A percentile compares a stretch with the other conserved stretches of the same genome.
Evolutionary conservation across 1,140 invertebrate species (phyloP).

Genomic region (Drosophila punjabiensis): DNA sequence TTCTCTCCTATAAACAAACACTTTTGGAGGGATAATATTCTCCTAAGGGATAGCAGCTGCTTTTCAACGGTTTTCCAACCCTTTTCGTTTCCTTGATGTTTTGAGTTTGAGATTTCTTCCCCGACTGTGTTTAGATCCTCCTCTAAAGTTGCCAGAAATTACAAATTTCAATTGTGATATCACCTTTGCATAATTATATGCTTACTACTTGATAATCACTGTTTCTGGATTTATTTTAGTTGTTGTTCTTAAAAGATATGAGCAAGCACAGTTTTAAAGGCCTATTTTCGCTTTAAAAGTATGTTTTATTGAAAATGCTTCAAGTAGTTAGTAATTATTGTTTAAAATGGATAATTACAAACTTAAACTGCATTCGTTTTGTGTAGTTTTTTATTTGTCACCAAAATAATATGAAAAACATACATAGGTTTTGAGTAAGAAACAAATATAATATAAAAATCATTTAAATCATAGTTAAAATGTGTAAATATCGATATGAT

Average conservation of each 20-base stretch:
- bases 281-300: not conserved
- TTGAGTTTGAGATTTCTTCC: not conserved
- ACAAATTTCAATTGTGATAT: not conserved
- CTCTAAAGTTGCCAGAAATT: not conserved
- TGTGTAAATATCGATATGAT: not conserved
- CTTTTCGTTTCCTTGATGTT: slow-evolving; percentile 6
- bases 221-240: not conserved
- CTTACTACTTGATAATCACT: no score
- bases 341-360: no score
- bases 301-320: not conserved
- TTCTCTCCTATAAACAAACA: not conserved
- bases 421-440: not conserved
- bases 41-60: slow-evolving; percentile 7
- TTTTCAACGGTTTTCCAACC: slow-evolving; percentile 2
- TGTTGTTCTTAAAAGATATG: not conserved
- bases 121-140: not conserved
- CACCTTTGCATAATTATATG: not conserved
- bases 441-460: not conserved
- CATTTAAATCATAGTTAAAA: not conserved
- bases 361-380: not conserved
- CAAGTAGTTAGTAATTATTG: not conserved
- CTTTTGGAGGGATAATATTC: slow-evolving; percentile 6
- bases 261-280: no score
- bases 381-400: no score
- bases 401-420: not conserved